Base-by-base conservation (phyloP, 1,140 invertebrate genomes). In the roundworm (Caenorhabditis elegans) region DNA sequence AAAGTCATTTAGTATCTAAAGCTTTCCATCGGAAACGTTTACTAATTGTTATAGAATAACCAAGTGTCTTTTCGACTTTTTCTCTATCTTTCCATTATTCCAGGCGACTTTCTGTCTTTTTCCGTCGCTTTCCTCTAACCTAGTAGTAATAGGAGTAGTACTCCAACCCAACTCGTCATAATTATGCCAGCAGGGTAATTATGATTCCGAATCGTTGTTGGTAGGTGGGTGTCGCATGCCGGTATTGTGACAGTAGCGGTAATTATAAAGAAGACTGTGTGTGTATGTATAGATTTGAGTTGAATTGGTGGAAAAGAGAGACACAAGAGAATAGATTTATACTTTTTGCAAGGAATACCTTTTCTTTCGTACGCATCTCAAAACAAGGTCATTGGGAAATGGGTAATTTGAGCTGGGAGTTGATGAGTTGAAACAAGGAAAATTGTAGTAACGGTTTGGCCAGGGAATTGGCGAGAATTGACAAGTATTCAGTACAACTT, bases 181-280 rank as follows among this genome's bases (percentile, higher is more conserved):
- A 65, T 65, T 65, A 65, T 65, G 55, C 55, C 55, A 34, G 55
- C n/a, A n/a, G 55, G 28, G 55, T 65, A 65, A 65, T 65, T 65
- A 65, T 65, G 55, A 34, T 34, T 34, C n/a, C 34, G 55, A 65
- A 65, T 65, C 31, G 55, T 65, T 34, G 24, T 43, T 43, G 39
- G 39, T 5, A n/a, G 28, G 17, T 26, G n/a, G 28, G 17, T 65
- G 55, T 65, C 55, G 55, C 55, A 34, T 36, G 55, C 55, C 28
- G 55, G 55, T 65, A 65, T 34, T 65, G 28, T 34, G 55, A 36
- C 55, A 34, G 55, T 65, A 65, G 55, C 55, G 55, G 55, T 65
- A 65, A 65, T 65, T 65, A 65, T 65, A 65, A 34, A 65, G 55
- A 34, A 65, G 24, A 55, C 51, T 24, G 28, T 17, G 28, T 34